phyloP scores from a whole-genome alignment of 2,797 vertebrate genomes.

The Phrynocephalus vlangalii region DNA sequence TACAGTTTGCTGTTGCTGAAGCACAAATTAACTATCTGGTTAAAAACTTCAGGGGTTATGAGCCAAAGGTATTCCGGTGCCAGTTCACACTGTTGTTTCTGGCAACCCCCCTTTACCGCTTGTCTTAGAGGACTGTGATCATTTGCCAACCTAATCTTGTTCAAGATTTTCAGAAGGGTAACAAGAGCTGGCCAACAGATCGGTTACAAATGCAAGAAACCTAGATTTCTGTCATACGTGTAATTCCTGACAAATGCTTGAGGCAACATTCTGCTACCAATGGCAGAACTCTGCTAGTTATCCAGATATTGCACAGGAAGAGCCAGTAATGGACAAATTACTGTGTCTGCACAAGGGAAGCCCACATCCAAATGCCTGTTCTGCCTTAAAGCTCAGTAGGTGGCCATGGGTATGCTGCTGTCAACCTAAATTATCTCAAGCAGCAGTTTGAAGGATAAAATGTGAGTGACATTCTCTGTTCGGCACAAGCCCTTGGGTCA shows the following conservation, averaged over 20 bases:
- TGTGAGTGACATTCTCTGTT: not conserved
- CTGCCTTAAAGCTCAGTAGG: not conserved
- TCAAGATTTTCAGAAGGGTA: not conserved
- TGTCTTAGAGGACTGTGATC: not conserved
- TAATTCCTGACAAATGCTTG: not conserved
- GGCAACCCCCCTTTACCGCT: not conserved
- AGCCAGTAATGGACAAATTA: not conserved
- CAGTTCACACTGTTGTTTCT: not conserved
- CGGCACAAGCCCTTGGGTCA: not conserved
- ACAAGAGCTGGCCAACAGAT: not conserved
- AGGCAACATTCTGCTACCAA: not conserved
- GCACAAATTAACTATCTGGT: too few species aligned
- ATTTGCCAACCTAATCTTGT: not conserved
- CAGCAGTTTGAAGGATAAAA: not conserved
- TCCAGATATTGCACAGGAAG: not conserved
- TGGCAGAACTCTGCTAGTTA: not conserved
- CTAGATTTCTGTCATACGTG: not conserved
- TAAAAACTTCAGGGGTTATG: not conserved
- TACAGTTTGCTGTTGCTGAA: too few species aligned
- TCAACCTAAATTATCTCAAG: not conserved
- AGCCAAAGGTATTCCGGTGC: not conserved
- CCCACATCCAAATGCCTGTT: too few species aligned
- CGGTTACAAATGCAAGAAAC: not conserved
- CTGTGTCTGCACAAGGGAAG: not conserved
- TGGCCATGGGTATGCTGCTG: too few species aligned